Base-by-base conservation (phyloP, 2,113 vertebrate species). In the Falcunculus frontatus region DNA sequence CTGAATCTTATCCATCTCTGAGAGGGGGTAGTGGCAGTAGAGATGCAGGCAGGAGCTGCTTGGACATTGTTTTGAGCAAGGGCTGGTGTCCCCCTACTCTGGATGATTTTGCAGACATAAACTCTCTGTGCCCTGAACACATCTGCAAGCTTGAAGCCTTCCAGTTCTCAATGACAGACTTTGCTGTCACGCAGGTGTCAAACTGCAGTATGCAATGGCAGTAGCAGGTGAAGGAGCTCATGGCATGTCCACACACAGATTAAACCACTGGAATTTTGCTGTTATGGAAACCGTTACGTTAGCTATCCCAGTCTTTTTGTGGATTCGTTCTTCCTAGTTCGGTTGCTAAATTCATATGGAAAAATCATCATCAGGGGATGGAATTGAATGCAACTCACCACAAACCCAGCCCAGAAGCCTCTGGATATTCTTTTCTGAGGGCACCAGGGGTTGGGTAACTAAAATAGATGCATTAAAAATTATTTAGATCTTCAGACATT, bases 401-500 rank as follows among this genome's bases (percentile, higher is more conserved):
- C 25, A 75, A 26, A 25, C 12, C 25, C 27, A 49, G 46, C 8
- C 8, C 25, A 75, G 44, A 23, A 82, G 5, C 30, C 57, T 72
- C 49, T 53, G 22, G 22, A 41, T 53, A 84, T 20, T 17, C 11
- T 85, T 44, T 91, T 44, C 78, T 82, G 49, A 85, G 42, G 32
- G 53, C 0, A 5, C 10, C 12, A 53, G 62, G n/a, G 41, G 12
- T 3, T 79, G 32, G 41, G 46, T 30, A 41, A 6, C 27, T 82
- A 30, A 91, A 94, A 73, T 27, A 19, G 29, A 57, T 60, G 9
- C 4, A 56, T 79, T 60, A 44, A 74, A 39, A 89, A 42, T 44
- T 88, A 84, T 44, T 86, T 73, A 60, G 16, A 33, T 74, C 33
- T 95, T 92, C 42, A 52, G n/a, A 60, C n/a, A 39, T 53, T 79